Base-by-base conservation (phyloP, 1,140 invertebrate genomes). In the Eupeodes corollae region DNA sequence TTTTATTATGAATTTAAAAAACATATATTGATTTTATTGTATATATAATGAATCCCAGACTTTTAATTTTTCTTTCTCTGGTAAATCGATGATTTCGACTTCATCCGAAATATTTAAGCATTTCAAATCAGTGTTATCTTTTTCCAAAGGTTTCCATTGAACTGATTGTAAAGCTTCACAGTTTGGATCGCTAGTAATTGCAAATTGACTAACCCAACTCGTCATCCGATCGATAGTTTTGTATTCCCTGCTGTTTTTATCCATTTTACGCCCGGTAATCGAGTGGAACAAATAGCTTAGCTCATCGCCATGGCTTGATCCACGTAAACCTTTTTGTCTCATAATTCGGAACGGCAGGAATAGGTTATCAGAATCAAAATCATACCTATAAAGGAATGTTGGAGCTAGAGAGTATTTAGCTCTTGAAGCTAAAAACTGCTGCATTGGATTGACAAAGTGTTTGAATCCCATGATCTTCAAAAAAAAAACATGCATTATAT, bases 231-330 rank as follows among this genome's bases (percentile, higher is more conserved):
- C 42, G 15, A 73, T 73, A 13, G 64, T 56, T 42, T 46, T 56
- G 31, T 64, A 68, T 30, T 61, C 66, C 6, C 11, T 34, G 0
- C 59, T 49, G 6, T 52, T 50, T 13, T 55, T 54, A 3, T 39
- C 42, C 15, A 60, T 38, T 6, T 53, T 62, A 1, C 44, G 37
- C 1, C 58, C 49, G 8, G 54, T 42, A 6, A 54, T 13, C 47
- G 51, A 54, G 49, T 71, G 68, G 52, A 82, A 83, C 14, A 82
- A 50, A 57, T 81, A 82, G 39, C 75, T 78, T 0, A 81, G 21
- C 47, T 83, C 80, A 47, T 82, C 79, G 0, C 68, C 75, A 55
- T 83, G 80, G 48, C 68, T 70, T 3, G 74, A 72, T 1, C 61
- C 61, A 1, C 59, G 57, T 31, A 73, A 61, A 37, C 68, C 44